Evolutionary conservation across 2,888 invertebrate species (phyloP).

Genomic region (Drosophila leonis): DNA sequence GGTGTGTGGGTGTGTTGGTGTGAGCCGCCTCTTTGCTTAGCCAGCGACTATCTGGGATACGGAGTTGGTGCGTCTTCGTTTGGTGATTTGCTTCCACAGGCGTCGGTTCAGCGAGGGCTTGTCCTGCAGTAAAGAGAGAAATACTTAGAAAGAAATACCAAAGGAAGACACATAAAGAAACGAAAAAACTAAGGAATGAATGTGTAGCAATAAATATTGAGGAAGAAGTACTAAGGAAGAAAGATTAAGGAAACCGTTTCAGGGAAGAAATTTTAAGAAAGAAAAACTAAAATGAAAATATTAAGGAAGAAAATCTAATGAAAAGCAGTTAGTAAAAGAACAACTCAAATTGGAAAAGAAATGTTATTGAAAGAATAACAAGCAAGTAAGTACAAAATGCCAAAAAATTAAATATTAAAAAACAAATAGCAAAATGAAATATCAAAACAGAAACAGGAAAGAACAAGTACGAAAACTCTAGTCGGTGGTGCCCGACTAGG

Average conservation of each 20-base stretch:
- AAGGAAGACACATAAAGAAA: not conserved
- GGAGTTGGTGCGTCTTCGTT: conserved; percentile 88
- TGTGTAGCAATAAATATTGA: not conserved
- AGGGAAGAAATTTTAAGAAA: too few species aligned
- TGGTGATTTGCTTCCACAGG: conserved; percentile 92
- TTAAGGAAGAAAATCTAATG: not conserved
- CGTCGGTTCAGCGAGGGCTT: conserved; percentile 91
- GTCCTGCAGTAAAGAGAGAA: conserved; percentile 86
- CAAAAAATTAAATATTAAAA: too few species aligned
- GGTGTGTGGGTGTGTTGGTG: conserved; percentile 8
- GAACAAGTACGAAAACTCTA: too few species aligned
- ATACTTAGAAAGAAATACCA: not conserved
- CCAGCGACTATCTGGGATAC: conserved; percentile 85
- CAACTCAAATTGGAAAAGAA: not conserved
- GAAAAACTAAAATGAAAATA: not conserved
- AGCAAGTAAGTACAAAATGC: too few species aligned
- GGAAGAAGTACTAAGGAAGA: not conserved
- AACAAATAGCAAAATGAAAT: too few species aligned
- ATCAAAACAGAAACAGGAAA: too few species aligned
- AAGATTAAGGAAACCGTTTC: not conserved
- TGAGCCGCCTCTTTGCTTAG: conserved; percentile 47
- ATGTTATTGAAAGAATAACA: not conserved
- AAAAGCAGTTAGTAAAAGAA: too few species aligned
- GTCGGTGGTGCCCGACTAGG: too few species aligned
- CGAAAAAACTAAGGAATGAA: not conserved